Evolutionary conservation across 2,113 vertebrate species (phyloP), one percentile per base, ranked within the genome.

Genomic region (Rana temporaria): DNA sequence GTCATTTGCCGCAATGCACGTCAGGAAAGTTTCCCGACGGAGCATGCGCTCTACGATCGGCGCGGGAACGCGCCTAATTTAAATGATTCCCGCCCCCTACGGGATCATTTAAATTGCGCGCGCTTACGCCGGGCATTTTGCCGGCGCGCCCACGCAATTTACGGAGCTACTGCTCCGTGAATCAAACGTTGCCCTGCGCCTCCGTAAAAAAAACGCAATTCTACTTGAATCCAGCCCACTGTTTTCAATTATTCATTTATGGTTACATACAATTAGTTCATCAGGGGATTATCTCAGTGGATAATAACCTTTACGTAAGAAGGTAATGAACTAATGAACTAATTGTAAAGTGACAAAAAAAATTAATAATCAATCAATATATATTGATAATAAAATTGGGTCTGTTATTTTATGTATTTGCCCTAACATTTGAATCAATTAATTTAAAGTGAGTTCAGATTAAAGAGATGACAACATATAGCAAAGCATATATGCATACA

Each of bases 371-470:
- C 26, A 78, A 78, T 78, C 76, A 67, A 66, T 14, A 16, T 53
- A 56, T 32, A 56, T 38, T 66, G 32, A 19, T 24, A 32, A 67
- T 66, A 56, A 24, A 78, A 78, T 18, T 7, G 24, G 7, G 17
- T 67, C 53, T 12, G 17, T 67, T 78, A 78, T 78, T 66, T 78
- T 67, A 78, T 34, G 48, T 56, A 78, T 67, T 67, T 65, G 67
- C 63, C 66, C 34, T 78, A 26, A 56, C 76, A 67, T 67, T 67
- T 67, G 62, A 56, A 78, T 78, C 20, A 53, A 67, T 66, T 78
- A 30, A 26, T 65, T 78, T 56, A 30, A 56, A 32, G 20, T 22
- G 32, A 67, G 56, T 66, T 53, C 30, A 55, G 75, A 22, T 63
- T 67, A 53, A 79, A 67, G 64, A 26, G 22, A 20, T 30, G 22